phyloP scores from a whole-genome alignment of 1,140 invertebrate genomes.

The Macrocentrus cingulum region DNA sequence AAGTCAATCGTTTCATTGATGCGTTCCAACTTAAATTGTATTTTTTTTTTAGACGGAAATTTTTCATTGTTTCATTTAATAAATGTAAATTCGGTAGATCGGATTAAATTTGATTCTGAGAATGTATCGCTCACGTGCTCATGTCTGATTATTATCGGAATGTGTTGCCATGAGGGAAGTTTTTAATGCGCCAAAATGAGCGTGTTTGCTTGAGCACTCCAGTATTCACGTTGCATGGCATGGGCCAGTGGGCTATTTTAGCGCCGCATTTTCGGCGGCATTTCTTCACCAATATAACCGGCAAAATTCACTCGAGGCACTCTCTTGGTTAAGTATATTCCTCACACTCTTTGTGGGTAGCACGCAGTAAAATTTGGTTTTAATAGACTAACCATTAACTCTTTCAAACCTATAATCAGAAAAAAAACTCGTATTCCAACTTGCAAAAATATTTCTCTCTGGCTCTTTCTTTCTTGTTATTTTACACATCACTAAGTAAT shows the following conservation, averaged over 20 bases:
- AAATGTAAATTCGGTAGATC: too few relatives aligned
- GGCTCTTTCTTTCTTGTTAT: too few relatives aligned
- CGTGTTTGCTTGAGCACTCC: slow-evolving; percentile 1
- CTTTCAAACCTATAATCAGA: too few relatives aligned
- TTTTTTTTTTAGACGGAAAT: too few relatives aligned
- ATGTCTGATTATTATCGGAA: not conserved
- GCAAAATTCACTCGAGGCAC: slow-evolving; percentile 1
- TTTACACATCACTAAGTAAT: too few relatives aligned
- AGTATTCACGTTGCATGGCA: not conserved
- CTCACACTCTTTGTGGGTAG: not conserved
- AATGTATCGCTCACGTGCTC: too few relatives aligned
- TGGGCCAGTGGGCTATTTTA: slow-evolving; percentile 20
- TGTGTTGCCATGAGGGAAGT: not conserved
- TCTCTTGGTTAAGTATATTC: not conserved
- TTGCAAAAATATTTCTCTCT: too few relatives aligned
- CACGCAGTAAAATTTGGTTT: not conserved
- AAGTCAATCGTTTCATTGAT: slow-evolving; percentile 1
- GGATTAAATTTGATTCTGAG: too few relatives aligned
- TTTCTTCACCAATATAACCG: slow-evolving; percentile 7
- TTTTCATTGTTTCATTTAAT: too few relatives aligned
- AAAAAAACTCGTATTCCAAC: too few relatives aligned
- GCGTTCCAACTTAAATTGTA: slow-evolving; percentile 1
- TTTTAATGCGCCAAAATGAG: not conserved
- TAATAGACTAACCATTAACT: too few relatives aligned
- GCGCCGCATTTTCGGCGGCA: slow-evolving; percentile 22